These are phyloP conservation scores for Colletes collaris DNA, from an alignment of 2,888 invertebrate species.

Conservation along the genomic window DNA sequence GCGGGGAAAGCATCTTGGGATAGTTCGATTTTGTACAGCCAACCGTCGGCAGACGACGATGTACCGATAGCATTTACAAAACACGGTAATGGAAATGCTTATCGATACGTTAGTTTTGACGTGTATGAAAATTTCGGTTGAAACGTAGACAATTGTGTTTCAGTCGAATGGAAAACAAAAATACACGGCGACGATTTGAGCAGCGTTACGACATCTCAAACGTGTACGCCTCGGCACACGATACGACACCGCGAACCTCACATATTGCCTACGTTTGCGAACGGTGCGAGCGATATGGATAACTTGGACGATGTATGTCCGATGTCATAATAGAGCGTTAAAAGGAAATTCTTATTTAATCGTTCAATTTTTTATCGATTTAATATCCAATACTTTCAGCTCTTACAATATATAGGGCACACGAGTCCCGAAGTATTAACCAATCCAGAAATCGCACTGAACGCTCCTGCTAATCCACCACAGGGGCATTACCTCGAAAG, in stretches of 20 bases:
- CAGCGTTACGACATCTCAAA: slow-evolving; percentile 74
- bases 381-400: slow-evolving; percentile 83
- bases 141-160: slow-evolving; percentile 24
- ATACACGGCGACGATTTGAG: slow-evolving; percentile 72
- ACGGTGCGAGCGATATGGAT: slow-evolving; percentile 94
- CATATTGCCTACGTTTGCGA: slow-evolving; percentile 91
- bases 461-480: slow-evolving; percentile 91
- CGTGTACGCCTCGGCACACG: slow-evolving; percentile 87
- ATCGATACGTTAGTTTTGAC: not conserved
- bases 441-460: slow-evolving; percentile 85
- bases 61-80: slow-evolving; percentile 67
- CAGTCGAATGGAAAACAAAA: slow-evolving; percentile 72
- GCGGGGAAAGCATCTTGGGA: slow-evolving; percentile 99
- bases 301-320: slow-evolving; percentile 94
- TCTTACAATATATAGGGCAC: slow-evolving; percentile 94
- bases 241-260: slow-evolving; percentile 89
- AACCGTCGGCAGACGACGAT: slow-evolving; percentile 84
- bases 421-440: slow-evolving; percentile 91
- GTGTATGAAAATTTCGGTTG: not conserved
- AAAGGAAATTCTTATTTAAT: too few species aligned
- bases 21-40: slow-evolving; percentile 94
- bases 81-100: slow-evolving; percentile 63
- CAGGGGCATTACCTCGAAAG: slow-evolving; percentile 91
- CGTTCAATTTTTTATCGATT: not conserved
- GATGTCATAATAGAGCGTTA: too few species aligned